phyloP scores from a whole-genome alignment of 2,797 vertebrate species.

The Acrossocheilus wenchowensis region DNA sequence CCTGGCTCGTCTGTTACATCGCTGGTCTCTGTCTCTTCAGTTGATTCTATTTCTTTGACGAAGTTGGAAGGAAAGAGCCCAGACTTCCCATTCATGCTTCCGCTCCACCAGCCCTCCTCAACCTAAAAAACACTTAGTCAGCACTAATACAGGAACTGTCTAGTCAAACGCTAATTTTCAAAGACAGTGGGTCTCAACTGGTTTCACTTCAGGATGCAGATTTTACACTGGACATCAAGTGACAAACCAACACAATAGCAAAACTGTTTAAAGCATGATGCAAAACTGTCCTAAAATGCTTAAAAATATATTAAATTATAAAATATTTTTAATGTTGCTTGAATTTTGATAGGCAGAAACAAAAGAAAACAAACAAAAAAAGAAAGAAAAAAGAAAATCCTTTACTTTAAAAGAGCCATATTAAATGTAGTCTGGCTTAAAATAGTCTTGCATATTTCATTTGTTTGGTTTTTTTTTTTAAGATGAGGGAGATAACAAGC shows the following conservation, averaged over 20 bases:
- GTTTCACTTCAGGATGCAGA: not conserved
- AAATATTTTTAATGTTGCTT: not conserved
- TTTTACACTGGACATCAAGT: not conserved
- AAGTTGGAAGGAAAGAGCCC: constrained; percentile 96
- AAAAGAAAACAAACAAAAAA: not conserved
- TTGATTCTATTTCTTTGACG: constrained; percentile 88
- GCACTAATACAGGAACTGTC: constrained; percentile 18
- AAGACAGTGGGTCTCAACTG: not conserved
- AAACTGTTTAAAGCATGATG: not conserved
- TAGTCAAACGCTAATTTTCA: not conserved
- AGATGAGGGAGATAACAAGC: not conserved
- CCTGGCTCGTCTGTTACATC: constrained; percentile 84
- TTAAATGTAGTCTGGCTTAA: not conserved
- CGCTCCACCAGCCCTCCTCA: constrained; percentile 97
- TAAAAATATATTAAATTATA: too few species aligned
- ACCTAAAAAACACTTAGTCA: constrained; percentile 75
- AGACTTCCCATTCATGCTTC: constrained; percentile 82
- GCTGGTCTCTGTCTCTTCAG: constrained; percentile 82
- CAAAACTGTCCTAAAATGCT: not conserved
- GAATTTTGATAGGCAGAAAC: not conserved
- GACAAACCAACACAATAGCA: not conserved
- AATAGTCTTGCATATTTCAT: not conserved
- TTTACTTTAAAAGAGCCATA: not conserved
- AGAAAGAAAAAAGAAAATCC: not conserved
- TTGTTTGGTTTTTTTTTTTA: not conserved